Conservation (phyloP, 2,113 vertebrate species). For the Thunnus thynnus region DNA sequence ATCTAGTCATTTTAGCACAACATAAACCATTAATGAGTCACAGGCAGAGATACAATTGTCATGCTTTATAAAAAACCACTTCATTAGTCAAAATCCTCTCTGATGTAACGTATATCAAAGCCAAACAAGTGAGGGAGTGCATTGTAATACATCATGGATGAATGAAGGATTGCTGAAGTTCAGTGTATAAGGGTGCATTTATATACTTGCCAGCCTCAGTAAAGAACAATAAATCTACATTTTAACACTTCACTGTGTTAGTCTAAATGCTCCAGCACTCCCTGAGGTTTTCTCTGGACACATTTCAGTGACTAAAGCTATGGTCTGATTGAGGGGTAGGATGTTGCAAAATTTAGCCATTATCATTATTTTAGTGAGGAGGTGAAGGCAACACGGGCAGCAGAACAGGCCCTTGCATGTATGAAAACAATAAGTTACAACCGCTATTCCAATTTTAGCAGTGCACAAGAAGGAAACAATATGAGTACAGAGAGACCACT, state of each 20-base stretch:
- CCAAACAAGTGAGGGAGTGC: background rate
- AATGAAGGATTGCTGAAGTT: background rate
- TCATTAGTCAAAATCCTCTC: background rate
- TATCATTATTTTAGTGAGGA: constrained; percentile 30
- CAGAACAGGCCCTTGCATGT: background rate
- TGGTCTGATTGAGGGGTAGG: background rate
- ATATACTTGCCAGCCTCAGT: background rate
- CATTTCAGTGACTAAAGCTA: background rate
- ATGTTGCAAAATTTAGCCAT: background rate
- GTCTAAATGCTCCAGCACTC: background rate
- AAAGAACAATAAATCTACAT: background rate
- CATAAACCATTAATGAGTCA: background rate
- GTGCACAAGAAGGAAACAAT: constrained; percentile 43
- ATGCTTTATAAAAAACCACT: background rate
- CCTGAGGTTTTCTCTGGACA: background rate
- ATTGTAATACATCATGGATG: background rate
- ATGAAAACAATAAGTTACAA: constrained; percentile 52
- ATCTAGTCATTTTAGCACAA: background rate
- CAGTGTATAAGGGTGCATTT: background rate
- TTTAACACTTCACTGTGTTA: background rate
- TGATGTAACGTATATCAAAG: background rate
- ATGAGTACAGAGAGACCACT: constrained; percentile 53
- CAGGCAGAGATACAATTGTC: background rate
- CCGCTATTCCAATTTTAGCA: constrained; percentile 48
- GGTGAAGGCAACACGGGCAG: constrained; percentile 8